A percentile compares a stretch with the other conserved stretches of the same genome.
Evolutionary conservation across 2,888 invertebrate species (phyloP).

Genomic region (Thera britannica): DNA sequence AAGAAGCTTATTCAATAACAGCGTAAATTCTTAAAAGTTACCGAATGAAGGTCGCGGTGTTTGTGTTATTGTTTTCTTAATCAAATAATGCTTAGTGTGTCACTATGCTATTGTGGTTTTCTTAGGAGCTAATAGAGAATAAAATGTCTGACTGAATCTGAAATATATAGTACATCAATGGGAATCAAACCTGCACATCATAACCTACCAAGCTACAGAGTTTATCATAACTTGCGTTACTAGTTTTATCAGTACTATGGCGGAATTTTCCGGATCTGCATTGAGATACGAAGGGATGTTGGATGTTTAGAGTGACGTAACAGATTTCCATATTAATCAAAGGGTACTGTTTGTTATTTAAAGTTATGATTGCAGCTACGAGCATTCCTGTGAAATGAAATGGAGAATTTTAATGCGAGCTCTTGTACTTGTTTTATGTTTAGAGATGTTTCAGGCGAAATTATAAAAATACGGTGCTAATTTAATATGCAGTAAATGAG

Average conservation of each 20-base stretch:
- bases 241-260: constrained; percentile 15
- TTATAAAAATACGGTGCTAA: not conserved
- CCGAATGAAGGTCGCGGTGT: not conserved
- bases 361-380: constrained; percentile 26
- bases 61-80: too few relatives aligned
- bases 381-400: constrained; percentile 22
- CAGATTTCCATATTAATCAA: constrained; percentile 36
- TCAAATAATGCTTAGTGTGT: too few relatives aligned
- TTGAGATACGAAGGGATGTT: constrained; percentile 27
- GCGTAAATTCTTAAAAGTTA: not conserved
- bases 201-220: too few relatives aligned
- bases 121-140: too few relatives aligned
- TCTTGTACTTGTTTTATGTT: constrained; percentile 14
- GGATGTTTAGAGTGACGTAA: constrained; percentile 33
- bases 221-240: constrained; percentile 2
- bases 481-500: not conserved
- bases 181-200: not conserved
- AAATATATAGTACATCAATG: not conserved
- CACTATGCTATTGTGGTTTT: too few relatives aligned
- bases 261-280: constrained; percentile 28
- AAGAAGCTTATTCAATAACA: constrained; percentile 4
- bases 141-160: too few relatives aligned
- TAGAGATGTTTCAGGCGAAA: not conserved
- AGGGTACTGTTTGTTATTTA: constrained; percentile 33
- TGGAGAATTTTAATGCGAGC: constrained; percentile 19